A percentile compares a stretch with the other conserved stretches of the same genome.
Evolutionary conservation across 2,888 invertebrate species (phyloP).

Genomic region (Oxycera nigricornis): DNA sequence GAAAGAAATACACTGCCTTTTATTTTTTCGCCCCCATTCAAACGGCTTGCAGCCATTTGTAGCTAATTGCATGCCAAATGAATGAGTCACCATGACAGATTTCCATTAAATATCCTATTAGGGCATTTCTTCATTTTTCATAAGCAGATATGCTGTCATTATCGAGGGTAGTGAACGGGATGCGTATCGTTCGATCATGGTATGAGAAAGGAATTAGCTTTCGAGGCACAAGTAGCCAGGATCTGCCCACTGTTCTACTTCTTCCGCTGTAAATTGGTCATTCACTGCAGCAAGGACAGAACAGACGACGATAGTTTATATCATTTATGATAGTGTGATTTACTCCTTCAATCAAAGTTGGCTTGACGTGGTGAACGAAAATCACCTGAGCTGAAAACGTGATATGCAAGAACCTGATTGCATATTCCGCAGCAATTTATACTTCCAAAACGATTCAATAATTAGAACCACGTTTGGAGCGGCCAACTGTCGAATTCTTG

Average conservation of each 20-base stretch:
- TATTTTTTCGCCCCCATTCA: neutral
- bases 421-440: too few relatives aligned
- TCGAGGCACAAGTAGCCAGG: neutral
- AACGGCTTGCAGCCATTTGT: conserved; percentile 19
- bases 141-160: conserved; percentile 35
- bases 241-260: neutral
- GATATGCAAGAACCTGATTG: too few relatives aligned
- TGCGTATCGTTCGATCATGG: neutral
- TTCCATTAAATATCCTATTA: conserved; percentile 40
- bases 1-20: too few relatives aligned
- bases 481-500: too few relatives aligned
- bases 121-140: conserved; percentile 35
- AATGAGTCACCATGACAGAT: conserved; percentile 38
- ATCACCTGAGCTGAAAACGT: too few relatives aligned
- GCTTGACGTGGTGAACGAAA: too few relatives aligned
- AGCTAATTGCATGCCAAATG: conserved; percentile 37
- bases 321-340: too few relatives aligned
- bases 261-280: neutral
- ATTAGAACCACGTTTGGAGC: too few relatives aligned
- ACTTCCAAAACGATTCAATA: too few relatives aligned
- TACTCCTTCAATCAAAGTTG: too few relatives aligned
- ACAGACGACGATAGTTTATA: neutral
- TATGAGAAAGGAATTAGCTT: neutral
- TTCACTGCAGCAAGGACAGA: neutral
- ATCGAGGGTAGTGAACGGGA: neutral